A percentile compares a stretch with the other conserved stretches of the same genome.
Evolutionary conservation across 2,797 vertebrate species (phyloP).

Genomic region (Macropus fuliginosus): DNA sequence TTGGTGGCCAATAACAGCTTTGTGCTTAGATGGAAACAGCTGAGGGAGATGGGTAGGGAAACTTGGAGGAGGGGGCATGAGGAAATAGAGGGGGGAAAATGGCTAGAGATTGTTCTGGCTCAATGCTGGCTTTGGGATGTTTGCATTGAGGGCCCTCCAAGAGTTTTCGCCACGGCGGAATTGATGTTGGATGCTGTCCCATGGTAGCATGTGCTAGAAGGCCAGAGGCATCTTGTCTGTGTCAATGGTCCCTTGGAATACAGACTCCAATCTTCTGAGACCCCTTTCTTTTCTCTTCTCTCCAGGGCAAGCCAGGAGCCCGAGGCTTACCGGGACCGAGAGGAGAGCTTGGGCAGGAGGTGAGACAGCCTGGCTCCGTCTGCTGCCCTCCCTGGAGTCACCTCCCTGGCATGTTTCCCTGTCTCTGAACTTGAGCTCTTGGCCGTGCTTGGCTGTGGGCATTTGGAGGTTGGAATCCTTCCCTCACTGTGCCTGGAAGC

Average conservation of each 20-base stretch:
- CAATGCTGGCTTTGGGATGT: conserved; percentile 55
- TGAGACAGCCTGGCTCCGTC: conserved; percentile 78
- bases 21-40: conserved; percentile 58
- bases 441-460: conserved; percentile 3
- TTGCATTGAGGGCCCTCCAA: conserved; percentile 81
- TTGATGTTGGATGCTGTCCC: conserved; percentile 83
- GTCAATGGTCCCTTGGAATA: conserved; percentile 74
- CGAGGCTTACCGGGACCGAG: conserved; percentile 93
- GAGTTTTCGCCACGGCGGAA: conserved; percentile 74
- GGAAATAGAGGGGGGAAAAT: conserved; percentile 50
- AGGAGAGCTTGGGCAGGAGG: conserved; percentile 92
- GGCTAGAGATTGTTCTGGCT: conserved; percentile 79
- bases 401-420: not conserved
- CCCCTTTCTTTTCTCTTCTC: conserved; percentile 75
- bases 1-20: not conserved
- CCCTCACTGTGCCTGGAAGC: not conserved
- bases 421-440: not conserved
- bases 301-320: conserved; percentile 93
- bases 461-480: conserved; percentile 17
- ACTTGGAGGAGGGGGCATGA: conserved; percentile 44
- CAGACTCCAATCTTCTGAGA: conserved; percentile 76
- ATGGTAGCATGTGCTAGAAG: conserved; percentile 64
- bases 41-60: conserved; percentile 45
- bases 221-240: conserved; percentile 66
- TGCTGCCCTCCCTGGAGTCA: not conserved